Evolutionary conservation across 1,140 invertebrate species (phyloP).

Genomic region (Melanaphis sacchari): DNA sequence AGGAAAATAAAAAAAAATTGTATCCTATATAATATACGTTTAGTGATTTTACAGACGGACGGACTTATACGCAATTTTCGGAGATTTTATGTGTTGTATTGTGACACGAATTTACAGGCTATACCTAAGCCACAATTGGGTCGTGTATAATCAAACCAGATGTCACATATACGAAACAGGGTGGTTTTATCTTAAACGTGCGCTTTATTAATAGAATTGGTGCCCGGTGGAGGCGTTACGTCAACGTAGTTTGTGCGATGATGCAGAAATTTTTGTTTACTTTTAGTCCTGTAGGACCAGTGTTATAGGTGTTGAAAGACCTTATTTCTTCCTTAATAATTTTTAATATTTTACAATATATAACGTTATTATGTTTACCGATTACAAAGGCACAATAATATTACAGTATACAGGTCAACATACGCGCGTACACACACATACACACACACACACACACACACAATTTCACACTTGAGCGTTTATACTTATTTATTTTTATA

Average conservation of each 20-base stretch:
- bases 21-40: too few relatives aligned
- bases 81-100: not conserved
- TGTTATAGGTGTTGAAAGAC: not conserved
- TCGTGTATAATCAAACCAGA: not conserved
- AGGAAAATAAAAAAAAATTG: not conserved
- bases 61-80: not conserved
- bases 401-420: not conserved
- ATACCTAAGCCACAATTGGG: not conserved
- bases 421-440: not conserved
- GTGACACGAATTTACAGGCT: not conserved
- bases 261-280: not conserved
- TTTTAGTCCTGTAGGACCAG: not conserved
- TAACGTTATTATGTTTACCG: not conserved
- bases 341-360: not conserved
- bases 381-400: not conserved
- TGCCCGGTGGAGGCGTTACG: not conserved
- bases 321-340: not conserved
- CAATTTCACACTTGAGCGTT: constrained; percentile 1
- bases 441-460: not conserved
- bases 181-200: not conserved
- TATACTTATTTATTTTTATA: constrained; percentile 19
- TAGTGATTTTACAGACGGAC: too few relatives aligned
- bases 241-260: not conserved
- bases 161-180: not conserved
- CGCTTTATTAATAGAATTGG: not conserved